Conservation (phyloP, 2,797 vertebrate species). For the Heterohyrax brucei region DNA sequence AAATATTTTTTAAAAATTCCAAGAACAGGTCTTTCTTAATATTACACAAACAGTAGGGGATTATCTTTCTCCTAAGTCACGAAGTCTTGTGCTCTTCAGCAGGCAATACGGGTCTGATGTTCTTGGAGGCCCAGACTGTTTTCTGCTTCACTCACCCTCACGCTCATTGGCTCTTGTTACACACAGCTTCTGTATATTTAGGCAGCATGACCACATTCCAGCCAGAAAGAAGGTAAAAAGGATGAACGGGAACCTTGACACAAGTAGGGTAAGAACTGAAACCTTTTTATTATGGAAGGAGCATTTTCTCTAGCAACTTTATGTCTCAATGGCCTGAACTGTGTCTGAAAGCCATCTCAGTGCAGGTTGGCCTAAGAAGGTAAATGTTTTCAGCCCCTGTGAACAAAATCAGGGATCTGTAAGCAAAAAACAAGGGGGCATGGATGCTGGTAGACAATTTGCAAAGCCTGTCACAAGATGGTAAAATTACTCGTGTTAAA, state of each 20-base stretch:
- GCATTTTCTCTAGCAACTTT: slow-evolving; percentile 16
- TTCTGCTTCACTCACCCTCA: background rate
- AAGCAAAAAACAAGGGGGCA: background rate
- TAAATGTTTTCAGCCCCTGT: background rate
- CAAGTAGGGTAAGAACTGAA: background rate
- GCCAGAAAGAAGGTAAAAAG: background rate
- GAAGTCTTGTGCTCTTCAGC: background rate
- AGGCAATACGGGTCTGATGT: background rate
- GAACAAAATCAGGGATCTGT: background rate
- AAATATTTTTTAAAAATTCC: background rate
- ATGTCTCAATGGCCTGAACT: background rate
- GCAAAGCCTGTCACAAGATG: background rate
- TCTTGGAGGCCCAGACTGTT: background rate
- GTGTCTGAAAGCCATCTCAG: background rate
- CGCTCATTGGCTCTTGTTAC: background rate
- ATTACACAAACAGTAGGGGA: background rate
- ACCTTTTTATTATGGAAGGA: background rate
- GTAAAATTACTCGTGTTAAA: slow-evolving; percentile 52
- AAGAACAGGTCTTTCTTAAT: background rate
- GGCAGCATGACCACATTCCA: background rate
- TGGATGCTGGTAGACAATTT: background rate
- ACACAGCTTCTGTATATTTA: background rate
- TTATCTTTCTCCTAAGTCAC: background rate
- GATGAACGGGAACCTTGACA: background rate
- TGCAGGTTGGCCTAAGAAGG: background rate